phyloP scores from a whole-genome alignment of 1,140 invertebrate genomes.

The Ruditapes philippinarum region DNA sequence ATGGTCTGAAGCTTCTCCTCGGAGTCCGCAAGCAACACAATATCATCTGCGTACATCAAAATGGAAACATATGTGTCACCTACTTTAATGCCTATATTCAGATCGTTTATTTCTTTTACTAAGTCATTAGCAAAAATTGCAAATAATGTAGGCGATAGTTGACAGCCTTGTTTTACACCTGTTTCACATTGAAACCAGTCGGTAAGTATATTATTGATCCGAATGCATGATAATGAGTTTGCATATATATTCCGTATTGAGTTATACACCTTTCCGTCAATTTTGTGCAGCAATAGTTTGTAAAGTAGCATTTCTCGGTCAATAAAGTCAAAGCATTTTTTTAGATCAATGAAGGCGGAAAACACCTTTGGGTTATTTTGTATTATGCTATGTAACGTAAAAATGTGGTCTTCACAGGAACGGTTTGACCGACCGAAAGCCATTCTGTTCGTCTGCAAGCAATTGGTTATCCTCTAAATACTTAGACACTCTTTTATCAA shows the following conservation, averaged over 20 bases:
- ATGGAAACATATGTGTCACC: slow-evolving; percentile 20
- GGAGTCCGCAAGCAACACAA: slow-evolving; percentile 18
- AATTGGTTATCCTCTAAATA: slow-evolving; percentile 21
- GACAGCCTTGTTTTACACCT: too few species aligned
- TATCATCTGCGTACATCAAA: slow-evolving; percentile 70
- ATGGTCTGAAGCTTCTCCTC: too few species aligned
- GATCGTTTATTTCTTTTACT: too few species aligned
- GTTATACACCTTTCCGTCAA: too few species aligned
- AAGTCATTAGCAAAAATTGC: too few species aligned
- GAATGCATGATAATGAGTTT: too few species aligned
- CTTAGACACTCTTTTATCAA: not conserved
- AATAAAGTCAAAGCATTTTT: slow-evolving; percentile 31
- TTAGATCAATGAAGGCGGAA: not conserved
- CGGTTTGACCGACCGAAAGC: not conserved
- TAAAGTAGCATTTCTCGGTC: not conserved
- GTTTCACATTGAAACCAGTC: too few species aligned
- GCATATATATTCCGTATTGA: too few species aligned
- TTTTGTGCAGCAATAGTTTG: too few species aligned
- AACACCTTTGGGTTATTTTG: not conserved
- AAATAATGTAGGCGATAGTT: too few species aligned
- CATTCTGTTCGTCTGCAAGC: slow-evolving; percentile 40
- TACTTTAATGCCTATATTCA: too few species aligned
- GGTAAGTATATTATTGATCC: too few species aligned
- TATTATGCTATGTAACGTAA: not conserved
- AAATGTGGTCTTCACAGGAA: slow-evolving; percentile 23